Base-by-base conservation (phyloP, 2,797 vertebrate genomes). In the Sylvilagus floridanus region DNA sequence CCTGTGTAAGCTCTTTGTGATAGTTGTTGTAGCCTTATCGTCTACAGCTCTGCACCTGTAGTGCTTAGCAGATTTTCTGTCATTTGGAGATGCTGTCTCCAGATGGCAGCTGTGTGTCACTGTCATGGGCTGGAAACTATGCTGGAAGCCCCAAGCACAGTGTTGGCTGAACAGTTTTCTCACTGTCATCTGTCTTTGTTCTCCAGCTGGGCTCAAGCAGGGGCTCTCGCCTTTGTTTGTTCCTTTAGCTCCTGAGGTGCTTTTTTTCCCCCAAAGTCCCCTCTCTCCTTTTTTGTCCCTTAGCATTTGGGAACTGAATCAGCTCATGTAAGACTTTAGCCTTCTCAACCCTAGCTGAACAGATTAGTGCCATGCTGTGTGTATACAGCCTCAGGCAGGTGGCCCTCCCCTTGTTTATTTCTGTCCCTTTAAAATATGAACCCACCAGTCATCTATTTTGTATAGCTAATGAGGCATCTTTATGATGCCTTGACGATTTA, bases 61-160 rank as follows among this genome's bases (percentile, higher is more conserved):
- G 14, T 91, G 65, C 88, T 84, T 91, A 90, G 77, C 32, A 86
- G 50, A 75, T 42, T 73, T 81, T 77, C 62, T 93, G 68, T 95
- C 84, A 94, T 95, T 94, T 77, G 77, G 62, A 95, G 57, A 77
- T 63, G 42, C 32, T 89, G 65, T 95, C 95, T 95, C 86, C 84
- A 95, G 89, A 91, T 91, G 84, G 86, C 87, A 94, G 62, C 54
- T 62, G 10, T 88, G 66, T 93, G 57, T 94, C 84, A 79, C n/a
- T 71, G 73, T 32, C 52, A 63, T 19, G 9, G 54, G 75, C 37
- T 85, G 57, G n/a, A 95, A 94, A 78, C 62, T 52, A 93, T 13
- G 1, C 77, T 63, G 26, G 37, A 88, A 91, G 68, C 66, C 72
- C 57, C 47, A 91, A 66, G 50, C 3, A 0, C 72, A 17, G 35